Evolutionary conservation across 2,888 invertebrate genomes (phyloP).

Genomic region (Pseudococcus viburni): DNA sequence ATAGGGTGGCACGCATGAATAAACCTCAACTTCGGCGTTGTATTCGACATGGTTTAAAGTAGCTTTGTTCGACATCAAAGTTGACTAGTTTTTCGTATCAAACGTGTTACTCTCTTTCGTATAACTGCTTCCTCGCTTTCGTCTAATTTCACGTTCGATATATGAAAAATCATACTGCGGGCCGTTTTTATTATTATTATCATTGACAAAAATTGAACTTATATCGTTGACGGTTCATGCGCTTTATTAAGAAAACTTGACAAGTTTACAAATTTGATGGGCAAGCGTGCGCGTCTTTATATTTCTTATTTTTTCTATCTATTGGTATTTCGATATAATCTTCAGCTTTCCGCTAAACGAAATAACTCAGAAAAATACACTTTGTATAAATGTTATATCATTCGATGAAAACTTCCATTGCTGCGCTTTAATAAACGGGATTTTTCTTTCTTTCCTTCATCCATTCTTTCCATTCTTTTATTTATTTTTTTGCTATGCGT

Average conservation of each 20-base stretch:
- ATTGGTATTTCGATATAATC: slow-evolving; percentile 11
- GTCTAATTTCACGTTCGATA: slow-evolving; percentile 3
- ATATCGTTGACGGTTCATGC: slow-evolving; percentile 22
- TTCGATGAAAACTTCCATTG: not conserved
- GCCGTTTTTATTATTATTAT: slow-evolving; percentile 30
- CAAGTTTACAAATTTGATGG: slow-evolving; percentile 35
- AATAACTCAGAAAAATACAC: slow-evolving; percentile 9
- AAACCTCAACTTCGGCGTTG: not conserved
- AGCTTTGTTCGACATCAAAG: slow-evolving; percentile 25
- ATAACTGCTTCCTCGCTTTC: not conserved
- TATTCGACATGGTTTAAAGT: slow-evolving; percentile 38
- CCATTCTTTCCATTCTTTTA: not conserved
- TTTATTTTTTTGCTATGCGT: slow-evolving; percentile 3
- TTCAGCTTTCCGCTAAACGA: slow-evolving; percentile 6
- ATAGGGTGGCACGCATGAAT: slow-evolving; percentile 27
- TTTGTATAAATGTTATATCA: not conserved
- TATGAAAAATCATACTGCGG: slow-evolving; percentile 6
- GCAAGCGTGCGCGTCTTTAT: not conserved
- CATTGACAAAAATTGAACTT: slow-evolving; percentile 18
- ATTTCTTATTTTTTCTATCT: slow-evolving; percentile 4
- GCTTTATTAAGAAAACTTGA: slow-evolving; percentile 27
- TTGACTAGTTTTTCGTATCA: slow-evolving; percentile 28
- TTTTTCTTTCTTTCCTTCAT: not conserved
- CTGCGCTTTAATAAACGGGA: not conserved
- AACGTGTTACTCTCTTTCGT: not conserved